These are phyloP conservation scores for Acrocephalus kingi DNA, from an alignment of 2,113 vertebrate genomes.

Conservation along the genomic window DNA sequence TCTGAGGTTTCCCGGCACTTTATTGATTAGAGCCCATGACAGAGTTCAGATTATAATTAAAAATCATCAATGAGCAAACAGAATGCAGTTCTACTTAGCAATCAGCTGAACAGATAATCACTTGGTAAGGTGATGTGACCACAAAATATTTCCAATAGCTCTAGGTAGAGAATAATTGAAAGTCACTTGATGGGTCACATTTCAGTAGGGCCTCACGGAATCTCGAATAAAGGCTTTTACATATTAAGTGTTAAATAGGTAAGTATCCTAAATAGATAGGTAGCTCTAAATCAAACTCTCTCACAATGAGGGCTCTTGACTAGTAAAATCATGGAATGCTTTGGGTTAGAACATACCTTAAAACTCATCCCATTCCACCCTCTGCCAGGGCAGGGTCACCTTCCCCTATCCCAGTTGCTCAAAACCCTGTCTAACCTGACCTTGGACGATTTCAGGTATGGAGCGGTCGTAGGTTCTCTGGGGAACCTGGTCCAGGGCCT, in stretches of 20 bases:
- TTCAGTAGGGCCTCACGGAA: not conserved
- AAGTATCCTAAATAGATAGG: not conserved
- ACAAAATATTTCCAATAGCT: constrained; percentile 1
- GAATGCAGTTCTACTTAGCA: constrained; percentile 32
- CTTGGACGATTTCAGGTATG: not conserved
- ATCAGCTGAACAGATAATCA: constrained; percentile 12
- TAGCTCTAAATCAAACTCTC: not conserved
- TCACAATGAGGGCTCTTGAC: not conserved
- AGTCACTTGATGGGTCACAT: not conserved
- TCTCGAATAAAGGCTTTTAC: not conserved
- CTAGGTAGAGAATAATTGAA: not conserved
- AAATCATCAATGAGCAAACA: constrained; percentile 42
- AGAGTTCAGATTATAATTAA: constrained; percentile 65
- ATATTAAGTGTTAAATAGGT: not conserved
- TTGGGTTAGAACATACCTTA: not conserved
- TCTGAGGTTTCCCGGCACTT: constrained; percentile 35
- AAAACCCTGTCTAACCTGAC: rapidly evolving
- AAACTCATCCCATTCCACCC: not conserved
- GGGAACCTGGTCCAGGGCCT: not conserved
- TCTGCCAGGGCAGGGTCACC: no score
- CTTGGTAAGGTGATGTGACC: not conserved
- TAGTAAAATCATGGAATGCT: not conserved
- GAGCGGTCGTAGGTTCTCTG: not conserved
- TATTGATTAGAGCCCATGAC: constrained; percentile 60
- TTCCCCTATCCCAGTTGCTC: not conserved